phyloP scores from a whole-genome alignment of 2,888 invertebrate genomes.

The Agrochola lychnidis region DNA sequence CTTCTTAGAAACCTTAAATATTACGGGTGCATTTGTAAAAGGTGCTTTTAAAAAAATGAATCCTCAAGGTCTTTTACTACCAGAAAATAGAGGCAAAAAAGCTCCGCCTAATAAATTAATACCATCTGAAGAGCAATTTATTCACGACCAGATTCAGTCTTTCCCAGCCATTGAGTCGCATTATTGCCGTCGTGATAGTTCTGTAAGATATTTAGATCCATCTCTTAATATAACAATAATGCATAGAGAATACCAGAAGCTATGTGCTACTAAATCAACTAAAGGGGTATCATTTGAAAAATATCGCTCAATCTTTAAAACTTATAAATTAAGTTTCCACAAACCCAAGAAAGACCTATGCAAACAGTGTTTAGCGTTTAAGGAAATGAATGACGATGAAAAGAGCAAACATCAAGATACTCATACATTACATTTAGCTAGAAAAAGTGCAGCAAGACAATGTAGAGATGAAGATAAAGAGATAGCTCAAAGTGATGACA shows the following conservation, averaged over 20 bases:
- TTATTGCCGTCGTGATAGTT: slow-evolving; percentile 36
- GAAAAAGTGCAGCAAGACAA: slow-evolving; percentile 8
- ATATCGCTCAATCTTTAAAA: slow-evolving; percentile 32
- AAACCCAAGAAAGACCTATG: slow-evolving; percentile 64
- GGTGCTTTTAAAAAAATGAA: slow-evolving; percentile 37
- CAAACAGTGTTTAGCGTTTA: slow-evolving; percentile 50
- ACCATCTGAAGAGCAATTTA: slow-evolving; percentile 27
- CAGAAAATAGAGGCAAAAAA: slow-evolving; percentile 19
- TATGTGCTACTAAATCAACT: slow-evolving; percentile 16
- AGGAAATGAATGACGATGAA: slow-evolving; percentile 17
- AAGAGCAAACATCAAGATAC: slow-evolving; percentile 35
- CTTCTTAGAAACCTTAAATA: slow-evolving; percentile 22
- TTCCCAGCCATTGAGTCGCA: slow-evolving; percentile 54
- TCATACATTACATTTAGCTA: slow-evolving; percentile 9
- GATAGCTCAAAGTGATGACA: slow-evolving; percentile 50
- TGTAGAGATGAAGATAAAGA: slow-evolving; percentile 21
- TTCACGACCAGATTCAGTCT: slow-evolving; percentile 50
- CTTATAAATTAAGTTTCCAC: slow-evolving; percentile 56
- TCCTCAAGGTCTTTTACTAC: too few species aligned
- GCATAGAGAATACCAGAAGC: background rate
- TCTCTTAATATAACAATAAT: slow-evolving; percentile 26
- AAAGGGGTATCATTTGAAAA: slow-evolving; percentile 14
- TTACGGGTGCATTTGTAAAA: slow-evolving; percentile 58
- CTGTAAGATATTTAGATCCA: slow-evolving; percentile 25
- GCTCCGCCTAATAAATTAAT: slow-evolving; percentile 41